phyloP scores from a whole-genome alignment of 2,888 invertebrate species.

The Melieria crassipennis region DNA sequence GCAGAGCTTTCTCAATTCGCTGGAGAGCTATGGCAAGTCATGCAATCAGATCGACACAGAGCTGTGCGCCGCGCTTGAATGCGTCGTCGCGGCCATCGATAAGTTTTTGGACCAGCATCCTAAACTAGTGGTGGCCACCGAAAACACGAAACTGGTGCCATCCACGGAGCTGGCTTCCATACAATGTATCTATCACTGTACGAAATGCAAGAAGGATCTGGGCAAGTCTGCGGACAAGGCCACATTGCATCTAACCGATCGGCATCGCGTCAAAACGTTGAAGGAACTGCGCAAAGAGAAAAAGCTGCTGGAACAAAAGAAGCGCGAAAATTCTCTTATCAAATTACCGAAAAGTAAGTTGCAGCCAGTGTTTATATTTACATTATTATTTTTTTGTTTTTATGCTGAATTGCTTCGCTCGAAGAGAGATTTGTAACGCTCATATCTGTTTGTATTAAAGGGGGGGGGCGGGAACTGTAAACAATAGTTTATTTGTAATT shows the following conservation, averaged over 20 bases:
- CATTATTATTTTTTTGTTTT: not conserved
- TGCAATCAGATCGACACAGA: constrained; percentile 49
- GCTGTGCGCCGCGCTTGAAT: constrained; percentile 48
- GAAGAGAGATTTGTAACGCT: not conserved
- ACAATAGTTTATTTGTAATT: too few species aligned
- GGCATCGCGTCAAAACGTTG: constrained; percentile 36
- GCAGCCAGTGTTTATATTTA: constrained; percentile 1
- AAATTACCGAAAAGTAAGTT: constrained; percentile 47
- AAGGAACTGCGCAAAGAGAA: constrained; percentile 11
- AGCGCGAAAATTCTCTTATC: constrained; percentile 11
- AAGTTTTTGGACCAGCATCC: constrained; percentile 50
- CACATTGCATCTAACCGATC: constrained; percentile 49
- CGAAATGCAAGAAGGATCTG: constrained; percentile 45
- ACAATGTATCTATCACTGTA: constrained; percentile 48
- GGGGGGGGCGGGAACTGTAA: too few species aligned
- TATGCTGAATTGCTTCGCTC: too few species aligned
- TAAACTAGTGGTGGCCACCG: constrained; percentile 43
- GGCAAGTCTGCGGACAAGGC: constrained; percentile 51
- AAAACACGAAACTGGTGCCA: constrained; percentile 45
- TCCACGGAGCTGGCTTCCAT: constrained; percentile 47
- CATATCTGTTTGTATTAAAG: too few species aligned
- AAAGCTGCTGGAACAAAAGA: constrained; percentile 11
- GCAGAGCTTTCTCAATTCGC: constrained; percentile 50
- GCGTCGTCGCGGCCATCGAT: constrained; percentile 53
- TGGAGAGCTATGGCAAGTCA: constrained; percentile 40